Evolutionary conservation across 2,888 invertebrate genomes (phyloP).

Genomic region (Amitus sp.): DNA sequence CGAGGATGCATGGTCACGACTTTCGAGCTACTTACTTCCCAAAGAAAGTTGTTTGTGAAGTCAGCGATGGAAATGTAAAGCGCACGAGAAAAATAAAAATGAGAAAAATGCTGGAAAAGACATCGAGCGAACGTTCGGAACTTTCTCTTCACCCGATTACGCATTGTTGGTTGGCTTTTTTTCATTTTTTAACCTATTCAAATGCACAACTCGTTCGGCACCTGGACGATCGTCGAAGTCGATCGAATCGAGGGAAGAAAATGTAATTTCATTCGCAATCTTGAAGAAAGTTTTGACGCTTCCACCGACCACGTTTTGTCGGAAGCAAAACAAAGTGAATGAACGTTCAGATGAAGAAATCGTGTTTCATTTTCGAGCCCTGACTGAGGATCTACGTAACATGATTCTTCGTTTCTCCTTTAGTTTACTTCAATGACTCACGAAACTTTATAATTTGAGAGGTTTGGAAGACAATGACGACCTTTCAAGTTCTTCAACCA

Average conservation of each 20-base stretch:
- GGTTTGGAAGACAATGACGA: conserved; percentile 43
- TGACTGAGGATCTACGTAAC: conserved; percentile 20
- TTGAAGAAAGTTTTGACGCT: no score
- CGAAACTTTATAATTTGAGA: conserved; percentile 43
- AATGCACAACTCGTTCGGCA: no score
- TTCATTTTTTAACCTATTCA: neutral
- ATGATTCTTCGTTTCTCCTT: conserved; percentile 15
- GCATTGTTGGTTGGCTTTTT: neutral
- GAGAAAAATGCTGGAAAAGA: neutral
- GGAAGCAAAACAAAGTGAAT: no score
- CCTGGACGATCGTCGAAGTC: no score
- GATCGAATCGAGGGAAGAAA: no score
- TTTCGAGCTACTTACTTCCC: conserved; percentile 9
- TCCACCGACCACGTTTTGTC: no score
- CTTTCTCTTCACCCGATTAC: neutral
- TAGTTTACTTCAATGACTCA: conserved; percentile 37
- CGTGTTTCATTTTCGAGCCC: neutral
- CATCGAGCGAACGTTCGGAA: neutral
- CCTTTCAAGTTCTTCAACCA: conserved; percentile 43
- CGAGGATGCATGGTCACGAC: conserved; percentile 22
- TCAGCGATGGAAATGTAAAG: conserved; percentile 6
- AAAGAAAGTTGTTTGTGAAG: conserved; percentile 7
- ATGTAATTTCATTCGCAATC: no score
- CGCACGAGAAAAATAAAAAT: neutral
- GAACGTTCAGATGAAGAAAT: no score